Conservation (phyloP, 2,797 vertebrate species). For the Poeciliopsis paucimaculata region DNA sequence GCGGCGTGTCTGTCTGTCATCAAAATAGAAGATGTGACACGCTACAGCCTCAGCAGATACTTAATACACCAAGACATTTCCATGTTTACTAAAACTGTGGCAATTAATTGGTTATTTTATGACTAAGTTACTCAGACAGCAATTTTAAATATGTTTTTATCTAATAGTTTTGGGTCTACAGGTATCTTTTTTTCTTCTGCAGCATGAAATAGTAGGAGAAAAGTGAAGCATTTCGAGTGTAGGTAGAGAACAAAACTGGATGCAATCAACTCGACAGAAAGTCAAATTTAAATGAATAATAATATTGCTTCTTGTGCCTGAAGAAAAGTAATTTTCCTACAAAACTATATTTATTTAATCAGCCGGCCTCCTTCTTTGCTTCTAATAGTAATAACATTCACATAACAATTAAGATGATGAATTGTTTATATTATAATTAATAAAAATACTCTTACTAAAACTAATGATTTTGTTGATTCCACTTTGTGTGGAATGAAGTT, state of each 20-base stretch:
- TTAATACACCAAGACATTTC: not conserved
- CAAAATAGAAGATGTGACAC: constrained; percentile 4
- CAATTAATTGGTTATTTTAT: not conserved
- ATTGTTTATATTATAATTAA: not conserved
- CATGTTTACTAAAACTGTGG: not conserved
- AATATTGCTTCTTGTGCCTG: not conserved
- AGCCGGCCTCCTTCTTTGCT: not conserved
- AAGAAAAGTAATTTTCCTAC: not conserved
- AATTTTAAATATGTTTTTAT: not conserved
- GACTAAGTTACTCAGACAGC: not conserved
- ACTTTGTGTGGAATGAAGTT: not conserved
- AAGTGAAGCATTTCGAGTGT: not conserved
- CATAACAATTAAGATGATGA: not conserved
- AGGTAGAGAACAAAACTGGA: not conserved
- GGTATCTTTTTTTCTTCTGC: not conserved
- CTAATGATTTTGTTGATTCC: not conserved
- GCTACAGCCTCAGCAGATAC: not conserved
- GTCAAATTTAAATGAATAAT: not conserved
- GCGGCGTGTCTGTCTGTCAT: constrained; percentile 16
- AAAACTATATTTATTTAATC: not conserved
- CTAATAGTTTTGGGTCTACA: not conserved
- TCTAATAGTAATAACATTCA: not conserved
- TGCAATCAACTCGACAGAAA: not conserved
- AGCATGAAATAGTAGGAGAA: not conserved
- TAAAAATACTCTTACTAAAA: not conserved